Conservation (phyloP, 2,888 invertebrate species). For the Chironomus tentans region DNA sequence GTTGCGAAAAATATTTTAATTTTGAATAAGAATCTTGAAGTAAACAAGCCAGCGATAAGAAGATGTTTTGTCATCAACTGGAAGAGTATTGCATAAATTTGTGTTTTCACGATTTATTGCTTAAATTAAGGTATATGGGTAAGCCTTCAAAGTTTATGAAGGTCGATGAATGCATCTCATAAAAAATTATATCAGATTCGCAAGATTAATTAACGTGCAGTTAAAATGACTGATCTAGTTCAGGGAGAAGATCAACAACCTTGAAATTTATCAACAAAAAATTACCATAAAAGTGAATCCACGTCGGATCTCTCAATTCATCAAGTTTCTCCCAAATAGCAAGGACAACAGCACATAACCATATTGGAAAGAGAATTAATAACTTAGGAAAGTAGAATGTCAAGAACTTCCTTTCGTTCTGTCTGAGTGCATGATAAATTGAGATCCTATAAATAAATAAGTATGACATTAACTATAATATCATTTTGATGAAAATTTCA, state of each 20-base stretch:
- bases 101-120: too few species aligned
- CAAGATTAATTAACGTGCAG: too few species aligned
- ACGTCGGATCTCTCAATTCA: conserved; percentile 83
- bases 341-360: conserved; percentile 76
- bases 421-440: conserved; percentile 85
- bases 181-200: too few species aligned
- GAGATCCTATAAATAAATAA: conserved; percentile 48
- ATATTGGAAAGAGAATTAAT: conserved; percentile 74
- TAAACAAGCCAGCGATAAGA: too few species aligned
- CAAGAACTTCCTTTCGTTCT: conserved; percentile 79
- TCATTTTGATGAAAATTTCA: too few species aligned
- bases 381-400: conserved; percentile 89
- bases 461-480: background rate
- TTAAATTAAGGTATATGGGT: too few species aligned
- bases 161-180: too few species aligned
- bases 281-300: conserved; percentile 66
- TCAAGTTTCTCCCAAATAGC: conserved; percentile 87
- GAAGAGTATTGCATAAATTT: too few species aligned
- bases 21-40: too few species aligned
- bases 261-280: conserved; percentile 73
- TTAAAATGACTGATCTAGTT: background rate
- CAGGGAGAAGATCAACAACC: conserved; percentile 29
- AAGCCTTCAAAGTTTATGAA: too few species aligned
- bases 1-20: too few species aligned
- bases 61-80: too few species aligned